These are phyloP conservation scores for Nothoprocta perdicaria DNA, from an alignment of 2,113 vertebrate genomes.

Conservation along the genomic window DNA sequence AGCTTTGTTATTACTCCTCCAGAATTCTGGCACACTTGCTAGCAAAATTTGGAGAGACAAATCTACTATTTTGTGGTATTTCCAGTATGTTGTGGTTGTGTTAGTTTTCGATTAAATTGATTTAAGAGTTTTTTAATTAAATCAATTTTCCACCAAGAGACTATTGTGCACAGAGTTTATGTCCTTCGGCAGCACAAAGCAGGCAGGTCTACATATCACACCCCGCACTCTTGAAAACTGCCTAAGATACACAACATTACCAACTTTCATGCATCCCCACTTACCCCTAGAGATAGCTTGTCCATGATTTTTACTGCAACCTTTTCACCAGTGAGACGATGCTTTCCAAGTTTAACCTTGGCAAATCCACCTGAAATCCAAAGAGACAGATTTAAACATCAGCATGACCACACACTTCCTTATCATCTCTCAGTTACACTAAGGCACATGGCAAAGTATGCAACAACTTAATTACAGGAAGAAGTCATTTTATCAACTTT, in stretches of 20 bases:
- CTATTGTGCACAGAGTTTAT: accelerated
- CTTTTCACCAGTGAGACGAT: conserved; percentile 90
- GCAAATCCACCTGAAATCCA: conserved; percentile 89
- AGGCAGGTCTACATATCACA: accelerated
- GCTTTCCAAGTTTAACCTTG: conserved; percentile 91
- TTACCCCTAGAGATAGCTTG: conserved; percentile 91
- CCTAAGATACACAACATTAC: background rate
- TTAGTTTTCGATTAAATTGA: background rate
- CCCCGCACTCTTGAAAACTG: accelerated
- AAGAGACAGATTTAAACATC: background rate
- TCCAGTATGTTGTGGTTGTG: accelerated
- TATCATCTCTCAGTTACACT: accelerated
- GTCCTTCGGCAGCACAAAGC: background rate
- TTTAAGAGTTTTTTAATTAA: background rate
- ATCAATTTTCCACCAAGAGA: background rate
- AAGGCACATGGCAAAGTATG: accelerated
- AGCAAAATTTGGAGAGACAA: background rate
- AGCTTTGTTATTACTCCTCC: background rate
- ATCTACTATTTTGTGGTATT: too few relatives aligned
- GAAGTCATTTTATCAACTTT: background rate
- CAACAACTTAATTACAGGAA: accelerated
- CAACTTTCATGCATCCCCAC: background rate
- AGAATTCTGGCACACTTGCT: accelerated
- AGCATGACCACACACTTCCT: accelerated
- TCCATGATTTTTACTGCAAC: conserved; percentile 97